These are phyloP conservation scores for Laterallus jamaicensis DNA, from an alignment of 2,113 vertebrate genomes.

Conservation along the genomic window DNA sequence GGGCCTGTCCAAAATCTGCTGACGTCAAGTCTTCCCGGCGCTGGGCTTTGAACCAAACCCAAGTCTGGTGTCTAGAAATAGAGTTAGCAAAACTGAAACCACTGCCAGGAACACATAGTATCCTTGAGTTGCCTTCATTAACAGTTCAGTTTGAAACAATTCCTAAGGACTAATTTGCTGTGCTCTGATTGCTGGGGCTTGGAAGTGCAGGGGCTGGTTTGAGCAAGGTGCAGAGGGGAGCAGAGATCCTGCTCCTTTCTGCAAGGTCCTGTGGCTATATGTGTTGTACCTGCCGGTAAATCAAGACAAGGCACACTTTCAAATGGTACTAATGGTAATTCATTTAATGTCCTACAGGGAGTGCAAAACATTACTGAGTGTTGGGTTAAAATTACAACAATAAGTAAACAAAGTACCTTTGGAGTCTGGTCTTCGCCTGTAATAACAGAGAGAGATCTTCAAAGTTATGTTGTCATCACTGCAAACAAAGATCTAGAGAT, in stretches of 20 bases:
- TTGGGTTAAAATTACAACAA: not conserved
- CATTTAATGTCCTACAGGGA: not conserved
- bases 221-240: not conserved
- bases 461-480: not conserved
- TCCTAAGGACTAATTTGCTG: not conserved
- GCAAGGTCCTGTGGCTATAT: not conserved
- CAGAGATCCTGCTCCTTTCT: not conserved
- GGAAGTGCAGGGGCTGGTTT: not conserved
- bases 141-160: not conserved
- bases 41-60: not conserved
- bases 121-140: not conserved
- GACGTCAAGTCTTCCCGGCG: not conserved
- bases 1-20: not conserved
- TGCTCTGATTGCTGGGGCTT: not conserved
- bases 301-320: not conserved
- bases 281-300: not conserved
- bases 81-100: not conserved
- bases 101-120: not conserved
- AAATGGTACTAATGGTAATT: not conserved
- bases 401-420: not conserved
- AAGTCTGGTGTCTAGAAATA: not conserved
- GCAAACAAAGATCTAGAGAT: not conserved
- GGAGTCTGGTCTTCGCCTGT: not conserved
- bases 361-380: not conserved
- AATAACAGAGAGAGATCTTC: not conserved